These are phyloP conservation scores for Brachyptera risi DNA, from an alignment of 2,888 invertebrate species.

Conservation along the genomic window DNA sequence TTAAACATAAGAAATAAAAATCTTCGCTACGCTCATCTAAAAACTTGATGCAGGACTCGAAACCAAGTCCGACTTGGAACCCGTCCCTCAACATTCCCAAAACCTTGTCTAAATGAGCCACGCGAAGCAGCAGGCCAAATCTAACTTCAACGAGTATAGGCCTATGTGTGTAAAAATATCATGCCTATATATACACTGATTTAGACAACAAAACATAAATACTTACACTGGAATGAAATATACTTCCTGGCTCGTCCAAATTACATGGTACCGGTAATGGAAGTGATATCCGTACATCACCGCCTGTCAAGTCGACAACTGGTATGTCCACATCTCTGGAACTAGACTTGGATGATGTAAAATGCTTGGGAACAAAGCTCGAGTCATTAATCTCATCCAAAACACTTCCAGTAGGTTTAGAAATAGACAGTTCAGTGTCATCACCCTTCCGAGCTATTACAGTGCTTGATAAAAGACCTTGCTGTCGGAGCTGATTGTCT, in stretches of 20 bases:
- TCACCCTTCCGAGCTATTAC: neutral
- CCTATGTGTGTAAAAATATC: no score
- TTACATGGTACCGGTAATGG: neutral
- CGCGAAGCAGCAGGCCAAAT: no score
- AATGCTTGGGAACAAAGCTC: conserved; percentile 29
- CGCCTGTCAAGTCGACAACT: conserved; percentile 12
- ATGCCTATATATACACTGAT: no score
- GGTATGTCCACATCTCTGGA: neutral
- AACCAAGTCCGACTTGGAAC: no score
- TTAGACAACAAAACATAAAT: no score
- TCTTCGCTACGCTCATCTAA: no score
- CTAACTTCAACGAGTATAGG: no score
- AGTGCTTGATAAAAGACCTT: conserved; percentile 24
- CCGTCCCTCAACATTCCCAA: no score
- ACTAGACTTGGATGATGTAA: conserved; percentile 25
- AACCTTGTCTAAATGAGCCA: no score
- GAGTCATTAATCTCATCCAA: conserved; percentile 31
- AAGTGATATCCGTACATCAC: neutral
- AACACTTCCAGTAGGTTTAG: conserved; percentile 11
- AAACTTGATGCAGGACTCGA: no score
- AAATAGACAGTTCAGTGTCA: neutral
- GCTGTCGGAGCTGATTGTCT: conserved; percentile 31
- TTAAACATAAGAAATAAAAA: no score
- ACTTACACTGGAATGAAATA: conserved; percentile 33
- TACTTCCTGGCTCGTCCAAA: conserved; percentile 25